Conservation (phyloP, 2,888 invertebrate species). For the Coronaproctus castanopsis region DNA sequence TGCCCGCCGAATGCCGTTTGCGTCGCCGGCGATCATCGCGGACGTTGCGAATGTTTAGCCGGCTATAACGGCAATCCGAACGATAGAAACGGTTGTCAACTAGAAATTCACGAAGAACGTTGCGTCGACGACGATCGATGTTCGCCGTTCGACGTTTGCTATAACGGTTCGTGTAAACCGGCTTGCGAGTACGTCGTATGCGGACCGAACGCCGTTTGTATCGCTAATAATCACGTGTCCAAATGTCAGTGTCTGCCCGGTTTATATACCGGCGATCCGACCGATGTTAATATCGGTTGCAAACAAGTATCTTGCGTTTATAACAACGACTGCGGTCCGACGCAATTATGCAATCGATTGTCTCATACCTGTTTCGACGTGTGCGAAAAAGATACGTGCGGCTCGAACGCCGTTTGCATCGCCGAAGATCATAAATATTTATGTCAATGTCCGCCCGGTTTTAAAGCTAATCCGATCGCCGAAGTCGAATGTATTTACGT, state of each 20-base stretch:
- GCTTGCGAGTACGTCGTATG: conserved; percentile 59
- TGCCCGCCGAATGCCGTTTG: conserved; percentile 71
- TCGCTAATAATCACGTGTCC: conserved; percentile 72
- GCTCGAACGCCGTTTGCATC: conserved; percentile 69
- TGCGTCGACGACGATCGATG: conserved; percentile 65
- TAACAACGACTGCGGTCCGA: conserved; percentile 59
- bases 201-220: conserved; percentile 69
- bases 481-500: conserved; percentile 66
- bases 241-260: conserved; percentile 80
- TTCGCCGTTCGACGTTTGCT: conserved; percentile 59
- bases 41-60: conserved; percentile 54
- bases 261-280: conserved; percentile 66
- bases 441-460: conserved; percentile 74
- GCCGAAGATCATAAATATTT: conserved; percentile 60
- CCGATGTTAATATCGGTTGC: conserved; percentile 48
- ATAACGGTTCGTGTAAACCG: conserved; percentile 44
- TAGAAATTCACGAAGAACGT: conserved; percentile 45
- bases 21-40: conserved; percentile 46
- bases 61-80: conserved; percentile 79
- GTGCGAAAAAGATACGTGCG: conserved; percentile 63
- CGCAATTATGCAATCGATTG: conserved; percentile 61
- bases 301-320: conserved; percentile 66
- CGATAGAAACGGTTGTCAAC: conserved; percentile 64
- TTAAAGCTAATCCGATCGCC: conserved; percentile 56
- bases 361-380: conserved; percentile 63